phyloP scores from a whole-genome alignment of 2,888 invertebrate genomes.

The Agrilus mali region DNA sequence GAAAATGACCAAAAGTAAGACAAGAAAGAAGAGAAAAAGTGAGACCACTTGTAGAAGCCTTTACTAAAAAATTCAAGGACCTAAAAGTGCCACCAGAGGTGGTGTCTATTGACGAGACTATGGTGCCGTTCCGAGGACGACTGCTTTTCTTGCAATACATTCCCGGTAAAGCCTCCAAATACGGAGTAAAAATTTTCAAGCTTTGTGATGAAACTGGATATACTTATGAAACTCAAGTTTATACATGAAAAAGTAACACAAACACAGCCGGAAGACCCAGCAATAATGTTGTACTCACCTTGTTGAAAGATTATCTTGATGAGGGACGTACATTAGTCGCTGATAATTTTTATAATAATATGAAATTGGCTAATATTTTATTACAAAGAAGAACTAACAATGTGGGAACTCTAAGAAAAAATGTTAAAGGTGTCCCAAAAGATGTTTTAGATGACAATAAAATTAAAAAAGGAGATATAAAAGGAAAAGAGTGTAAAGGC shows the following conservation, averaged over 20 bases:
- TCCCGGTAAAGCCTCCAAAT: no score
- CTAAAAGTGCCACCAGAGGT: constrained; percentile 3
- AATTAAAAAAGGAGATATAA: constrained; percentile 1
- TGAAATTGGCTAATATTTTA: no score
- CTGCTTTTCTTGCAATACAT: no score
- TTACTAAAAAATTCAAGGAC: constrained; percentile 4
- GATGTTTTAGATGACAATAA: constrained; percentile 2
- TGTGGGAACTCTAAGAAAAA: no score
- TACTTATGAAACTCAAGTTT: constrained; percentile 5
- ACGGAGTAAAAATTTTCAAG: no score
- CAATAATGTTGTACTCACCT: no score
- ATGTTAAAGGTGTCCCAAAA: constrained; percentile 1
- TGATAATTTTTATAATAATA: constrained; percentile 1
- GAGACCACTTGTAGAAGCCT: constrained; percentile 3
- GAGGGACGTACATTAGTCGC: no score
- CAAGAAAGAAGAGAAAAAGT: constrained; percentile 4
- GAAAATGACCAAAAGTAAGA: neutral
- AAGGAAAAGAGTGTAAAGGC: neutral
- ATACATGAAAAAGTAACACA: constrained; percentile 5
- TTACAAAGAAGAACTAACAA: neutral
- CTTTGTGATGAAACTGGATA: constrained; percentile 6
- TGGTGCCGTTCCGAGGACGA: no score
- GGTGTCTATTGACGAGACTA: no score
- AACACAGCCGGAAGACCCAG: constrained; percentile 5
- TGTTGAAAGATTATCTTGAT: no score